A percentile compares a stretch with the other conserved stretches of the same genome.
Conservation (phyloP, 2,113 vertebrate genomes). For the Calyptomena viridis region DNA sequence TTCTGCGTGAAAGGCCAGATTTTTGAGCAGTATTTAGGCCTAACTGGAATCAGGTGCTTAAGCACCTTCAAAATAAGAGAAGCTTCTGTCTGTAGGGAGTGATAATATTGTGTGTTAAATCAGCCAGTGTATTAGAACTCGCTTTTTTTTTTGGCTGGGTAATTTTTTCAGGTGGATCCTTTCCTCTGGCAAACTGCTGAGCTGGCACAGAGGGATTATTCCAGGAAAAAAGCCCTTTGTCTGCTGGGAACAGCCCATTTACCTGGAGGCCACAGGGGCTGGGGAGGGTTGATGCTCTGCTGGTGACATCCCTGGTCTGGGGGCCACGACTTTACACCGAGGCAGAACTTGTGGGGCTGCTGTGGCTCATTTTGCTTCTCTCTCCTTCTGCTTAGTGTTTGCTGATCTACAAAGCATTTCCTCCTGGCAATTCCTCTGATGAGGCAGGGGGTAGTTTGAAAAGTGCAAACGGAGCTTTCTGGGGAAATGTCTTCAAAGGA, state of each 20-base stretch:
- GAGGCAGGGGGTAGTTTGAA: background rate
- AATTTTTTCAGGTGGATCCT: background rate
- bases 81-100: slow-evolving; percentile 18
- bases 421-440: background rate
- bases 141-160: background rate
- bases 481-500: slow-evolving; percentile 37
- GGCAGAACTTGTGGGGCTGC: background rate
- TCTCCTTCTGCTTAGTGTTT: background rate
- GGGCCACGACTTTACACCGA: background rate
- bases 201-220: background rate
- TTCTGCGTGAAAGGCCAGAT: slow-evolving; percentile 3
- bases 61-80: slow-evolving; percentile 21
- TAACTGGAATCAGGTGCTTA: slow-evolving; percentile 12
- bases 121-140: background rate
- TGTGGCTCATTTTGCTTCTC: background rate
- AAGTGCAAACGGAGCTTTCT: background rate
- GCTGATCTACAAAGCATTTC: background rate
- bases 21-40: background rate
- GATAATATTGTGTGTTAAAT: slow-evolving; percentile 23
- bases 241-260: background rate
- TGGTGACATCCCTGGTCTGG: background rate
- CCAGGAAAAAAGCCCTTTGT: background rate
- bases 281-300: fast-evolving
- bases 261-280: background rate
- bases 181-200: background rate